Base-by-base conservation (phyloP, 2,113 vertebrate species). In the Tupaia tana region DNA sequence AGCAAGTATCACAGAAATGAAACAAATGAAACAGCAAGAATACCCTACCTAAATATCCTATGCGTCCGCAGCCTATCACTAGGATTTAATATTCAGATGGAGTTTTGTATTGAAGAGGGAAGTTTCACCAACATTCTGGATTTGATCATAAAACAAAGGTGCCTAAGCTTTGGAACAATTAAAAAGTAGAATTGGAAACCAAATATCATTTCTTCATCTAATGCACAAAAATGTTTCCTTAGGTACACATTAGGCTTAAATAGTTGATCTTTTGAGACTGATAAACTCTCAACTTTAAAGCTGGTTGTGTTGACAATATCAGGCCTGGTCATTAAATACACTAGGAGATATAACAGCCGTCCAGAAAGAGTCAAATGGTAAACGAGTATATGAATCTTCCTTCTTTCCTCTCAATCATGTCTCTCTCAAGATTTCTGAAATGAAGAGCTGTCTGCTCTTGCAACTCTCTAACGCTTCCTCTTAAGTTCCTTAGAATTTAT, bases 1-100 rank as follows among this genome's bases (percentile, higher is more conserved):
- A 67, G 87, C 58, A 94, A 95, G 34, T 79, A 13, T 90, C 59
- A 86, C 9, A 94, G 31, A 73, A 92, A 81, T 80, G 67, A 77
- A 94, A 89, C 15, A 12, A 87, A 80, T 77, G 71, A 88, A 83
- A 2, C 5, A 66, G 12, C 22, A 52, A 70, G 31, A 92, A 73
- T 73, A 89, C 10, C 4, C 6, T 24, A 80, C 4, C 6, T 24
- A 80, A 73, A 56, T 59, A 69, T 24, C 18, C 43, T 79, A 22
- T 27, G 34, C 8, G n/a, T 29, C n/a, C 12, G 90, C 15, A 81
- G 4, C 1, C 1, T 63, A 4, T 64, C 31, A 71, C 52, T 58
- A 22, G 83, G 29, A 67, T 82, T 92, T 84, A 66, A 34, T 89
- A 82, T 19, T 56, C 22, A 61, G 34, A 15, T 75, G 43, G 9